A percentile compares a stretch with the other conserved stretches of the same genome.
Conservation (phyloP, 1,140 invertebrate species). For the Halictus rubicundus region DNA sequence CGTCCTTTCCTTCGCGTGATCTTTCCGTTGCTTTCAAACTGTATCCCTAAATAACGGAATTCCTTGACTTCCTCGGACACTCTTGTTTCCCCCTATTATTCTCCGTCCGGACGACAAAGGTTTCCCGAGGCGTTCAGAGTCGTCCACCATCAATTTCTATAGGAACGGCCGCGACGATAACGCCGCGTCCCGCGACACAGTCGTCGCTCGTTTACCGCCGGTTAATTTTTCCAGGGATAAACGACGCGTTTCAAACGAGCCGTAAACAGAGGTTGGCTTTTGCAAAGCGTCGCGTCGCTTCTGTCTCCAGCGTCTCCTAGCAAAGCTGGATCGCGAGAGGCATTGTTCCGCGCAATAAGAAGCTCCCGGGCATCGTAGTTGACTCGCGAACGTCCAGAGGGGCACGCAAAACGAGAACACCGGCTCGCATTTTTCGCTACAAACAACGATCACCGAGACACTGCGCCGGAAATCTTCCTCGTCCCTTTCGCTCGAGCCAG, state of each 20-base stretch:
- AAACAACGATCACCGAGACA: too few relatives aligned
- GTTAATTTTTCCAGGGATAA: background rate
- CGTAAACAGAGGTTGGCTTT: too few relatives aligned
- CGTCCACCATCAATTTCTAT: background rate
- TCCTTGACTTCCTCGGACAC: too few relatives aligned
- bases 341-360: conserved; percentile 22
- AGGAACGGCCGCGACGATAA: background rate
- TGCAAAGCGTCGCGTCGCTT: background rate
- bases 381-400: background rate
- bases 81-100: background rate
- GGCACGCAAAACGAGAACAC: too few relatives aligned
- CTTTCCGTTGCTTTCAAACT: too few relatives aligned
- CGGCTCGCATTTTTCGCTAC: too few relatives aligned
- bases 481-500: too few relatives aligned
- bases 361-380: background rate
- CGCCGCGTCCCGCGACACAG: background rate
- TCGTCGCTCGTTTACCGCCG: background rate
- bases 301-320: background rate
- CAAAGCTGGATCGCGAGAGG: background rate
- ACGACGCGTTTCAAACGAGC: background rate
- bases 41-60: too few relatives aligned
- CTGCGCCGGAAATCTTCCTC: too few relatives aligned
- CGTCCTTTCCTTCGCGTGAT: too few relatives aligned
- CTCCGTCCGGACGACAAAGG: background rate
- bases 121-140: too few relatives aligned